Conservation (phyloP, 1,140 invertebrate species). For the Cydia amplana region DNA sequence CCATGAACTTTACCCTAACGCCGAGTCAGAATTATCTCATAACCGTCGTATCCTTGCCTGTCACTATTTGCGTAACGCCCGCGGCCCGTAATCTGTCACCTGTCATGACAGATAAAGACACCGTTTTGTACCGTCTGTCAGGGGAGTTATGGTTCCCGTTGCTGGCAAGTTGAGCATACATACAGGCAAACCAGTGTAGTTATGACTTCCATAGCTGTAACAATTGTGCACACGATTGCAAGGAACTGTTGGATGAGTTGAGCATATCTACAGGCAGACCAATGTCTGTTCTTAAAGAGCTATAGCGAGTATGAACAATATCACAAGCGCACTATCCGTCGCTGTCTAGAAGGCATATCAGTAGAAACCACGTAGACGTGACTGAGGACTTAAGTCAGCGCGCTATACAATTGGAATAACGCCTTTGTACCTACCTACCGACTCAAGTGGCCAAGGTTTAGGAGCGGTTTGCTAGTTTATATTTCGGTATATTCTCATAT, state of each 20-base stretch:
- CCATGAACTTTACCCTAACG: background rate
- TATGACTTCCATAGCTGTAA: background rate
- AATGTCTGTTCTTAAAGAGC: no score
- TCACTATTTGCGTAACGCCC: conserved; percentile 31
- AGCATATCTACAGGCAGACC: no score
- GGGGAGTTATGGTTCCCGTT: background rate
- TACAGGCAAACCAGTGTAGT: background rate
- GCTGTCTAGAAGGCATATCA: no score
- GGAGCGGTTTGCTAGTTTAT: background rate
- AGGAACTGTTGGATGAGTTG: no score
- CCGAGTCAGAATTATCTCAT: conserved; percentile 24
- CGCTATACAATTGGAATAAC: background rate
- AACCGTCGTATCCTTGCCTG: conserved; percentile 15
- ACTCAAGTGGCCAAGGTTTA: background rate
- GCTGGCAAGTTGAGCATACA: background rate
- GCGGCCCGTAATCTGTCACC: conserved; percentile 28
- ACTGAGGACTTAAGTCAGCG: no score
- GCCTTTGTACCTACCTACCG: background rate
- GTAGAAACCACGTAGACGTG: no score
- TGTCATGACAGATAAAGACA: conserved; percentile 32
- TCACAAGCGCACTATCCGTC: no score
- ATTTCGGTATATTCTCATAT: background rate
- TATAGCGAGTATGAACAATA: no score
- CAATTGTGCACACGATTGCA: no score
- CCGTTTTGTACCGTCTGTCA: conserved; percentile 26